Percentiles rank a stretch among this genome's conserved stretches.
phyloP scores from a whole-genome alignment of 2,113 vertebrate species.

The Candoia aspera region DNA sequence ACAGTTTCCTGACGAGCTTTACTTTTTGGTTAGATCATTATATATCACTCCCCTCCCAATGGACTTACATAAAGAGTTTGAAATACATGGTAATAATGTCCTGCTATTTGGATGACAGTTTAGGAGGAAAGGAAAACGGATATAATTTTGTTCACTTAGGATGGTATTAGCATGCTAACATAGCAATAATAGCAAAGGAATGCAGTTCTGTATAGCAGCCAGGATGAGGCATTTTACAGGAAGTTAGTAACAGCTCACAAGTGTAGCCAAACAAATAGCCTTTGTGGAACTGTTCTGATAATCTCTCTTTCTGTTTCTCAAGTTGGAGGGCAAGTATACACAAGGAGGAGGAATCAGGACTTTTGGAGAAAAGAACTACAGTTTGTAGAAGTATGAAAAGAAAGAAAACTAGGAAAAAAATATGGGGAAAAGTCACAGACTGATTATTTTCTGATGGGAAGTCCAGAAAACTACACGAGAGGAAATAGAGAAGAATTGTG shows the following conservation, averaged over 20 bases:
- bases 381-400: background rate
- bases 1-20: constrained; percentile 70
- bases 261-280: background rate
- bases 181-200: background rate
- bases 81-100: constrained; percentile 40
- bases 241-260: background rate
- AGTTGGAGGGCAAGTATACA: background rate
- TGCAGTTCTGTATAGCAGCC: background rate
- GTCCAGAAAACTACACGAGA: background rate
- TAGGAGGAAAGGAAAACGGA: background rate
- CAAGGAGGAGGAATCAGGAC: background rate
- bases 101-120: constrained; percentile 17
- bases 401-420: background rate
- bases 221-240: background rate
- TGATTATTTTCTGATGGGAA: background rate
- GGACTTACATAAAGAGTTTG: background rate
- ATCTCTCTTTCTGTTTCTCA: background rate
- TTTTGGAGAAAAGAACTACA: background rate
- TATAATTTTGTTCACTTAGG: background rate
- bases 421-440: background rate
- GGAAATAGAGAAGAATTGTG: background rate
- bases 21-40: constrained; percentile 62
- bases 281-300: background rate
- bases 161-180: background rate
- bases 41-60: constrained; percentile 37